Base-by-base conservation (phyloP, 2,113 vertebrate species). In the Erythrocebus patas region DNA sequence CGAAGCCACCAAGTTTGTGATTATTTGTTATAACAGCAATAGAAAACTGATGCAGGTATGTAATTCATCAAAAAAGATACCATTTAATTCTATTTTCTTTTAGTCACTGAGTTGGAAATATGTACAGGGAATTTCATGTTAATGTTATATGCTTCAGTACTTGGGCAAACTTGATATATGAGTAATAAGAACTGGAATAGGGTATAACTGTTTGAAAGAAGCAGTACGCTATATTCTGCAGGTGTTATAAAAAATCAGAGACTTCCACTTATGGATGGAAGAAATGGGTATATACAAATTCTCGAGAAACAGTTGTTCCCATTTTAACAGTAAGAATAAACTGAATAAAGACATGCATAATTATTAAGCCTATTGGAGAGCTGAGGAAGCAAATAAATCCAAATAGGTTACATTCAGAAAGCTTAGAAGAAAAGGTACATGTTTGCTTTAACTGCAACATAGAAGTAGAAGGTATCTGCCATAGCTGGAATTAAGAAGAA, bases 331-430 rank as follows among this genome's bases (percentile, higher is more conserved):
- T 89, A 70, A 40, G 25, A 92, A 40, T 3, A 81, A 91, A 12
- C 35, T 76, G 13, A 90, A 90, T 50, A 89, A 93, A 92, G 16
- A 66, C 11, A 79, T 48, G 27, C 27, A 66, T 18, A 91, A 66
- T 91, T 91, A 18, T 81, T 59, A 75, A 86, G 35, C 40, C n/a
- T 92, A 20, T 32, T 79, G n/a, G 50, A 70, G 45, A 94, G 43
- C 7, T 38, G 32, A 88, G 25, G 32, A 94, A 90, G 3, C 13
- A 94, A 95, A 86, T 73, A 70, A 72, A 95, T 91, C 20, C 72
- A 96, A n/a, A 72, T 35, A 89, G n/a, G 59, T 38, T 48, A 89
- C 73, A 83, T 92, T 89, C 38, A 89, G 48, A 81, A 87, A 93
- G 14, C 3, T 94, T 66, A 70, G 25, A 38, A 70, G 40, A 91